A percentile compares a stretch with the other conserved stretches of the same genome.
These are phyloP conservation scores for Crocallis elinguaria DNA, from an alignment of 2,888 invertebrate species.

Conservation along the genomic window DNA sequence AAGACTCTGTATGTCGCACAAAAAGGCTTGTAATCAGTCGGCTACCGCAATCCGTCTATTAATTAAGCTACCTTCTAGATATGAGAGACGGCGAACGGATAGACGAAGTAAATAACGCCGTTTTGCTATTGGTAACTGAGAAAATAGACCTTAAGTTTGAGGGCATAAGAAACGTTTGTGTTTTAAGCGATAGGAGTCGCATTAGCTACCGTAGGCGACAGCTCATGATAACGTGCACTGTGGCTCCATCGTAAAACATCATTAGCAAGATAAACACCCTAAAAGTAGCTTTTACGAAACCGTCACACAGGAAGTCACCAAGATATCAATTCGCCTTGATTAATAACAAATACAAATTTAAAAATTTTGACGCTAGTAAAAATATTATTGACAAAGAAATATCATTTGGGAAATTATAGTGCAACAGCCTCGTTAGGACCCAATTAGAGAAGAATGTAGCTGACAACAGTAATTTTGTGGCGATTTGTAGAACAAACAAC, in stretches of 20 bases:
- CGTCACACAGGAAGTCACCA: conserved; percentile 59
- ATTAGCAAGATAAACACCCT: conserved; percentile 80
- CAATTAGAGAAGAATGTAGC: conserved; percentile 40
- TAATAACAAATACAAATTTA: conserved; percentile 17
- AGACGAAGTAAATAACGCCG: conserved; percentile 52
- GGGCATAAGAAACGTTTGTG: conserved; percentile 39
- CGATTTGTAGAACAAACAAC: conserved; percentile 69
- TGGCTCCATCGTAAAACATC: conserved; percentile 79
- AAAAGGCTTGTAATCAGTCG: conserved; percentile 64
- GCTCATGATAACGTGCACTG: conserved; percentile 66
- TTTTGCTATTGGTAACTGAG: conserved; percentile 36
- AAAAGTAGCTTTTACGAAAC: conserved; percentile 69
- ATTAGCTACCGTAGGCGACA: conserved; percentile 78
- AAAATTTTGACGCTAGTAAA: conserved; percentile 13
- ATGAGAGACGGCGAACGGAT: conserved; percentile 73
- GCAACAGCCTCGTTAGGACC: conserved; percentile 33
- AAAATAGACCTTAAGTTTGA: conserved; percentile 47
- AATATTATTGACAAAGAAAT: conserved; percentile 3
- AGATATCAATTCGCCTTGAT: conserved; percentile 25
- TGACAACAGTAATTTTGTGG: conserved; percentile 57
- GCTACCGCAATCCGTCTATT: conserved; percentile 78
- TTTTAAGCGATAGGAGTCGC: conserved; percentile 42
- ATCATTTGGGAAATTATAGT: conserved; percentile 45
- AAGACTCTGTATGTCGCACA: conserved; percentile 68
- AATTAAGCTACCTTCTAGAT: conserved; percentile 71